Base-by-base conservation (phyloP, 2,888 invertebrate genomes). In the Erynnis tages region DNA sequence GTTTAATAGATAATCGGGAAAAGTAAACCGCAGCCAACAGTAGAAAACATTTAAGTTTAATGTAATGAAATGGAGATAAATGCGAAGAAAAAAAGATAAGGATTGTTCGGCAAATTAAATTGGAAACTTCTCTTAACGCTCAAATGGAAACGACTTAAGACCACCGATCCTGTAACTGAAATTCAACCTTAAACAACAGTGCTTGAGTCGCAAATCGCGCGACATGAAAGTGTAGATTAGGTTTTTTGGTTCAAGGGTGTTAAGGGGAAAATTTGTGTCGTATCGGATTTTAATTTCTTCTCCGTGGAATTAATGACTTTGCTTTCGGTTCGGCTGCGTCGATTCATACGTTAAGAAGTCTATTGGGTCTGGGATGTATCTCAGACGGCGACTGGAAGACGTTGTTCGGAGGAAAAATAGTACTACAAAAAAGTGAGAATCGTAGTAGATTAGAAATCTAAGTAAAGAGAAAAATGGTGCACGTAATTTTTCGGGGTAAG, bases 221-320 rank as follows among this genome's bases (percentile, higher is more conserved):
- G 27, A 45, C 54, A 48, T 38, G 29, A 30, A 38, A 32, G 35
- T 60, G 64, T 67, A 65, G 54, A 55, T 60, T 62, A 57, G 63
- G 59, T 56, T 54, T 62, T 16, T 11, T n/a, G 10, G 23, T 17
- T 38, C 16, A 23, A 11, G 29, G 16, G 25, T 52, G 66, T 64
- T 65, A 68, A 66, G 61, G 66, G 73, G 81, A 76, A 82, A 83
- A 82, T 86, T 85, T 84, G 83, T 83, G 83, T 85, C 82, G 87
- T 87, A 87, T 88, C 82, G 83, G 84, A 81, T 85, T 88, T 88
- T 86, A 86, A 87, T 87, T 87, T 86, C 85, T 86, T 71, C 71
- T 76, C 64, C 67, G 71, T 69, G 75, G 80, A 86, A 87, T 86
- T 86, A 87, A 88, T 82, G 87, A 84, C 74, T 81, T 80, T 75